phyloP scores from a whole-genome alignment of 2,113 vertebrate species.

The Parotia lawesii region DNA sequence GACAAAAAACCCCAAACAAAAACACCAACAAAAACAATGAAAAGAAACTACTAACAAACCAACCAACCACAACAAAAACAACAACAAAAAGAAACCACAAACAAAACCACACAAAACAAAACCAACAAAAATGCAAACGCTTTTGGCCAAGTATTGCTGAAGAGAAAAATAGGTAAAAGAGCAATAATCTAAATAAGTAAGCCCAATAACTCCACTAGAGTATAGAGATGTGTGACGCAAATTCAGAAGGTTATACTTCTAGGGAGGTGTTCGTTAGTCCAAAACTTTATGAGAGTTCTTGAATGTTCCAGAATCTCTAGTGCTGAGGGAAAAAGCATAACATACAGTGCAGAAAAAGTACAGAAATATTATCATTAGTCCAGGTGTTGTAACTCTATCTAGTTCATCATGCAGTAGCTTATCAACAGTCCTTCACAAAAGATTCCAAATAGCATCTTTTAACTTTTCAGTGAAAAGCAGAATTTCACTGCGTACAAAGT shows the following conservation, averaged over 20 bases:
- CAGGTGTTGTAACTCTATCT: not conserved
- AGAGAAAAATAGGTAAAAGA: not conserved
- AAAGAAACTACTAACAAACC: not conserved
- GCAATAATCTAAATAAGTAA: not conserved
- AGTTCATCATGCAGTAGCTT: not conserved
- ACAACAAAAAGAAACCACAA: not conserved
- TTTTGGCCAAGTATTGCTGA: not conserved
- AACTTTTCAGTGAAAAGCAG: not conserved
- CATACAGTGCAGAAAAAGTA: not conserved
- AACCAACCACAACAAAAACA: not conserved
- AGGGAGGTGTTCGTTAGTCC: not conserved
- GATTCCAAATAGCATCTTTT: not conserved
- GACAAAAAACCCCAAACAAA: not conserved
- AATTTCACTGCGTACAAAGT: not conserved
- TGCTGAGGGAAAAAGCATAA: not conserved
- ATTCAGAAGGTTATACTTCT: not conserved
- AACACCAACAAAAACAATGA: not conserved
- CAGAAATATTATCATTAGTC: not conserved
- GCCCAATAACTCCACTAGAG: not conserved
- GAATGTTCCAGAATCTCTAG: not conserved
- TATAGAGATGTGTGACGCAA: fast-evolving
- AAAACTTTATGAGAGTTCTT: not conserved
- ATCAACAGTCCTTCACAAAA: not conserved
- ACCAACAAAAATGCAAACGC: fast-evolving
- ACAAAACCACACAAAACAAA: not conserved